These are phyloP conservation scores for Pelodytes ibericus DNA, from an alignment of 2,797 vertebrate genomes.

Conservation along the genomic window DNA sequence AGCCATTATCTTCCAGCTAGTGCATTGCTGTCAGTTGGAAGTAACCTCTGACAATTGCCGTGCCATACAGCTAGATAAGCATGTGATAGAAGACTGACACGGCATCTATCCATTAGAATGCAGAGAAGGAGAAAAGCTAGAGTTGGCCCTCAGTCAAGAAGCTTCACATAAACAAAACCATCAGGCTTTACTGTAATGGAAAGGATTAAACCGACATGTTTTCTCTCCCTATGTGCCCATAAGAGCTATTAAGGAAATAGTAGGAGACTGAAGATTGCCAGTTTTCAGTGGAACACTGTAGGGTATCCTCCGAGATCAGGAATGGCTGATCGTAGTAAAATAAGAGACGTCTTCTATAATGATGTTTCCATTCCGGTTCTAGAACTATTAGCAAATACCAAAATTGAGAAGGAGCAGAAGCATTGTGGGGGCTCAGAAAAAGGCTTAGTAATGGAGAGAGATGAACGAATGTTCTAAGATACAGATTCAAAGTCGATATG, in stretches of 20 bases:
- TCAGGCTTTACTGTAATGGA: conserved; percentile 25
- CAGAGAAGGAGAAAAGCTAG: conserved; percentile 7
- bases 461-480: too few species aligned
- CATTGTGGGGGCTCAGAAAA: too few species aligned
- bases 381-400: background rate
- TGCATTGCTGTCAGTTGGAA: conserved; percentile 41
- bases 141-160: background rate
- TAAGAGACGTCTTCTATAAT: background rate
- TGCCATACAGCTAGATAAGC: conserved; percentile 40
- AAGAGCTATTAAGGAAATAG: conserved; percentile 16
- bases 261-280: background rate
- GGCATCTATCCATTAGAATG: conserved; percentile 38
- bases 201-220: conserved; percentile 17
- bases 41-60: conserved; percentile 44
- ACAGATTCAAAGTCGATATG: too few species aligned
- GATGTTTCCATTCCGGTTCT: background rate
- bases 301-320: background rate
- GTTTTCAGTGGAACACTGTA: conserved; percentile 6
- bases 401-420: background rate
- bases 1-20: conserved; percentile 51
- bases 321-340: background rate
- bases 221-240: conserved; percentile 7
- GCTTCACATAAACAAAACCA: conserved; percentile 19
- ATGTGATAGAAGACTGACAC: conserved; percentile 31
- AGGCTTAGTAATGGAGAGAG: too few species aligned